phyloP scores from a whole-genome alignment of 2,888 invertebrate genomes.

The Troglohyphantes excavatus region DNA sequence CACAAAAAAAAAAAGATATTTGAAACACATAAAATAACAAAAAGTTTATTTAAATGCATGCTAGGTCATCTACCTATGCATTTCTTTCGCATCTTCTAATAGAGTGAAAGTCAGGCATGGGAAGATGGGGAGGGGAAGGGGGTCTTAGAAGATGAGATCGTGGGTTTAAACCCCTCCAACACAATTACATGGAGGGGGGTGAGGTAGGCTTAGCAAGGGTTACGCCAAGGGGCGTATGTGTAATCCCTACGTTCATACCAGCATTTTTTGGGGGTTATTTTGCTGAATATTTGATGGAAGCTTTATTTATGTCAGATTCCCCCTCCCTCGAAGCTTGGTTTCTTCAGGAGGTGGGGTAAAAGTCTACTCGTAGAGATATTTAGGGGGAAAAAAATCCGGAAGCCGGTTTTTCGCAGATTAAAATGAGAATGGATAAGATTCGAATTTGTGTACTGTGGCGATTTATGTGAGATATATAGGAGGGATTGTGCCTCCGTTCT shows the following conservation, averaged over 20 bases:
- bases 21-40: not conserved
- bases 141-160: not conserved
- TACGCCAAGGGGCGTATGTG: slow-evolving; percentile 47
- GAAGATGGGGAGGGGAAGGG: slow-evolving; percentile 19
- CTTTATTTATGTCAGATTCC: slow-evolving; percentile 54
- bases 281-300: slow-evolving; percentile 40
- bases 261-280: slow-evolving; percentile 32
- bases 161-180: slow-evolving; percentile 27
- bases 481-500: slow-evolving; percentile 34
- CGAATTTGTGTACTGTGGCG: slow-evolving; percentile 27
- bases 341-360: not conserved
- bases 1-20: slow-evolving; percentile 1
- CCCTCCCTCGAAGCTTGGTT: not conserved
- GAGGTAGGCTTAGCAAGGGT: slow-evolving; percentile 35
- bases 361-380: not conserved
- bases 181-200: slow-evolving; percentile 59
- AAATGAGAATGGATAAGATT: slow-evolving; percentile 68
- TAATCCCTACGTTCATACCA: slow-evolving; percentile 72
- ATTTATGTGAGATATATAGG: slow-evolving; percentile 57
- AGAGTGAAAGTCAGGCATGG: slow-evolving; percentile 10
- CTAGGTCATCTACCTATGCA: slow-evolving; percentile 46
- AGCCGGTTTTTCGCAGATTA: slow-evolving; percentile 55
- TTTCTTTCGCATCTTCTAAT: slow-evolving; percentile 26
- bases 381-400: slow-evolving; percentile 25
- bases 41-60: slow-evolving; percentile 52